Evolutionary conservation across 2,113 vertebrate species (phyloP), one percentile per base, ranked within the genome.

Genomic region (Rhabdomys dilectus): DNA sequence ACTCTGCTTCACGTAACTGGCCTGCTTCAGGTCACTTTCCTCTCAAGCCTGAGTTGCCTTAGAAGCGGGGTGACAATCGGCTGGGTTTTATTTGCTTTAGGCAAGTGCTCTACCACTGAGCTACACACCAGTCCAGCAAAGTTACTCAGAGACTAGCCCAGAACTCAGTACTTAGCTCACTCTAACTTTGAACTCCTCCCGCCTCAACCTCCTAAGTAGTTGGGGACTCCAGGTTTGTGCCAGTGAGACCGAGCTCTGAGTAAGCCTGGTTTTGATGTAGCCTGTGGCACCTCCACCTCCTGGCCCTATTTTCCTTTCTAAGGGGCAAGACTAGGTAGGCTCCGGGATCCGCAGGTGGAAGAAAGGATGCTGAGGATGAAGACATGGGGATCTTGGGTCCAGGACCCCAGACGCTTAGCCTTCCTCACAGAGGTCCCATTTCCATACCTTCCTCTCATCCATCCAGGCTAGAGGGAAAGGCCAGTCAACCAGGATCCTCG

Each of bases 1-100:
- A 36, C 51, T 5, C 53, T n/a, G 34, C 48, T 34, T 34, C 56
- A 16, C 3, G 66, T 62, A 15, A 15, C 19, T 29, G 77, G 15
- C 85, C 84, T 36, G 60, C 48, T 16, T 11, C 60, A 9, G 64
- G 58, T 19, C n/a, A 29, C 66, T 75, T 90, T 39, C 42, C 26
- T 70, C 87, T 48, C 62, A 64, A 68, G 91, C 92, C 85, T 86
- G 88, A 85, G 96, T 90, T 81, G 88, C 93, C 87, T 58, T 15
- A 5, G 80, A 5, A 58, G 39, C 60, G 19, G 72, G 24, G 66
- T 92, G 31, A 73, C 24, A 60, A 34, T 72, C 64, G 13, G 12
- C 64, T 70, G 66, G 31, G 19, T 26, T 87, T 16, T 87, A 68
- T 53, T 70, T 68, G 31, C 22, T 16, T 53, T 39, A 56, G 51